Conservation (phyloP, 2,797 vertebrate species). For the Hippopotamyrus pictus region DNA sequence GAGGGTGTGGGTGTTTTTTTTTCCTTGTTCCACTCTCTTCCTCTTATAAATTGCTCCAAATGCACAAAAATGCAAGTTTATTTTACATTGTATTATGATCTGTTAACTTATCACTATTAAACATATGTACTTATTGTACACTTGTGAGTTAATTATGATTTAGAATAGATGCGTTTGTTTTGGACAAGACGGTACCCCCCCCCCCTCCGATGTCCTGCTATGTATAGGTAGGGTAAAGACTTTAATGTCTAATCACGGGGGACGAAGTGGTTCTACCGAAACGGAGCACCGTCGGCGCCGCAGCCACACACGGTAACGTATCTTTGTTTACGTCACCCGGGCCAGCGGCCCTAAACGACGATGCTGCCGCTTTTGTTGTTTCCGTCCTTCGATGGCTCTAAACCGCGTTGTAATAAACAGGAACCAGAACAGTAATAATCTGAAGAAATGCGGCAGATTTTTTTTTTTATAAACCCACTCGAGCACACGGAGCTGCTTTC, state of each 20-base stretch:
- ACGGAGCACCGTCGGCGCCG: not conserved
- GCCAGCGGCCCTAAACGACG: not conserved
- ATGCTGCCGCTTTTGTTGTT: not conserved
- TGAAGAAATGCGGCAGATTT: not conserved
- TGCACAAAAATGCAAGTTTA: not conserved
- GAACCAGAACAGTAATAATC: not conserved
- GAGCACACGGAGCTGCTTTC: not conserved
- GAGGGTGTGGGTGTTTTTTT: constrained; percentile 6
- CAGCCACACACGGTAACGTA: not conserved
- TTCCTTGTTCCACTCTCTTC: not conserved
- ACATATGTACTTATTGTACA: not conserved
- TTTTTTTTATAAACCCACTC: not conserved
- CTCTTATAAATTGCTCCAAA: not conserved
- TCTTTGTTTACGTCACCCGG: not conserved
- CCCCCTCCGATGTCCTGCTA: not conserved
- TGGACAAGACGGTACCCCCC: not conserved
- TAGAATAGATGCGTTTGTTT: not conserved
- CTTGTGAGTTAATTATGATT: not conserved
- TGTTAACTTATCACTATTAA: not conserved
- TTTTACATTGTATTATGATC: not conserved
- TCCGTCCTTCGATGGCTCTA: not conserved
- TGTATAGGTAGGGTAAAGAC: not conserved
- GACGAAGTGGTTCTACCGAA: not conserved
- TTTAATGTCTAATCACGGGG: not conserved
- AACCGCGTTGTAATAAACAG: not conserved